Conservation (phyloP, 2,797 vertebrate genomes). For the Lacerta bilineata region DNA sequence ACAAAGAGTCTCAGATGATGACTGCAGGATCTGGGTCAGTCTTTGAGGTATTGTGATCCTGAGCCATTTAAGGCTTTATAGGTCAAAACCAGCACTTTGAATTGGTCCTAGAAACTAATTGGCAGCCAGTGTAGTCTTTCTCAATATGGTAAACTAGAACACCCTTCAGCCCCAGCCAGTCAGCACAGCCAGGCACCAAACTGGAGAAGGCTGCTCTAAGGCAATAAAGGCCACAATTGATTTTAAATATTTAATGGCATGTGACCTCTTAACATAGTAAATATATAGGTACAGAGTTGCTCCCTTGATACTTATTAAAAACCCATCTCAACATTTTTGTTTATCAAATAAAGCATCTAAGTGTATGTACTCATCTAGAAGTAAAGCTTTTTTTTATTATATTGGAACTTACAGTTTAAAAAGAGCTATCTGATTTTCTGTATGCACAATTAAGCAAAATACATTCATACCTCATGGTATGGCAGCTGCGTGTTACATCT, state of each 20-base stretch:
- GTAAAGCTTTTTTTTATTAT: not conserved
- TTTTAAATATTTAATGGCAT: not conserved
- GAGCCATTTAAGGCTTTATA: too few relatives aligned
- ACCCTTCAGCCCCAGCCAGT: too few relatives aligned
- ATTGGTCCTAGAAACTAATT: too few relatives aligned
- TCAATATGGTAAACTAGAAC: too few relatives aligned
- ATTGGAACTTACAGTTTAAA: not conserved
- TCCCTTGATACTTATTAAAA: not conserved
- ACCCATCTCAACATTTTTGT: not conserved
- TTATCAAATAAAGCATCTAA: conserved; percentile 15
- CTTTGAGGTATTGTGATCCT: too few relatives aligned
- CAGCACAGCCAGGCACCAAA: too few relatives aligned
- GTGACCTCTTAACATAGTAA: not conserved
- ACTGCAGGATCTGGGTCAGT: too few relatives aligned
- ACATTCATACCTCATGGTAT: not conserved
- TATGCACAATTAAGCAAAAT: not conserved
- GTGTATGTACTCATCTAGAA: not conserved
- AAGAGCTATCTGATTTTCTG: not conserved
- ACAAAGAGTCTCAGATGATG: too few relatives aligned
- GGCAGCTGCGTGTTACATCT: too few relatives aligned
- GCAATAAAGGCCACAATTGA: not conserved
- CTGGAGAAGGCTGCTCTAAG: not conserved
- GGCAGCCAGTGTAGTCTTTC: too few relatives aligned
- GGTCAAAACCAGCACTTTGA: too few relatives aligned
- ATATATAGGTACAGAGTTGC: not conserved